Evolutionary conservation across 1,140 invertebrate genomes (phyloP), one percentile per base, ranked within the genome.

Genomic region (Phthorimaea operculella): DNA sequence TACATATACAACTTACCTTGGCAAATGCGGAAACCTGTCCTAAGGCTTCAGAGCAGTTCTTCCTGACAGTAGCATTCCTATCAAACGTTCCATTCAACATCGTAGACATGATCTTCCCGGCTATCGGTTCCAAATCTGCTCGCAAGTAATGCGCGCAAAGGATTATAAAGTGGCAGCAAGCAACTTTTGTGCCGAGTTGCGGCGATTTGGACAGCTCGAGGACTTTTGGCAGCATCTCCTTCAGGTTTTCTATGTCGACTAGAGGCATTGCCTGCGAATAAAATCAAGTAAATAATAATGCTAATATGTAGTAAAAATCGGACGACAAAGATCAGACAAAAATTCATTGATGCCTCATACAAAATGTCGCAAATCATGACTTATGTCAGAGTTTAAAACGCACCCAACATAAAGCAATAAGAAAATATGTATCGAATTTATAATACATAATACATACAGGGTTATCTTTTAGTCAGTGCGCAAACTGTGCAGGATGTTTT

Each of bases 1-100:
- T n/a, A 45, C 6, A 45, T 10, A 45, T 12, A 17, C 15, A 54
- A 57, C 59, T 59, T 54, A 87, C 86, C 79, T 97, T 97, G n/a
- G 94, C 94, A 58, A 90, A 90, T 53, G 92, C 90, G 4, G 95
- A 90, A n/a, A 98, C 83, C 70, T 97, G 91, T 0, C 95, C 96
- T 52, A 98, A 90, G 12, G 93, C 91, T 50, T 88, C 88, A 0
- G 95, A 93, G 75, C 92, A 95, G 59, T 92, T 91, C 81, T 95
- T 96, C 56, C 94, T 88, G 3, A 98, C 89, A 0, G 91, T 90
- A 1, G 88, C 80, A 74, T 96, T 98, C 52, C 94, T 89, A 86
- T 98, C 95, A 48, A 90, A 90, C 33, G 97, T 86, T 12, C 94
- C 94, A 66, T 91, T 90, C 16, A 96, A 82, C 48, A 97, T 87